Evolutionary conservation across 1,140 invertebrate species (phyloP).

Genomic region (Physella acuta): DNA sequence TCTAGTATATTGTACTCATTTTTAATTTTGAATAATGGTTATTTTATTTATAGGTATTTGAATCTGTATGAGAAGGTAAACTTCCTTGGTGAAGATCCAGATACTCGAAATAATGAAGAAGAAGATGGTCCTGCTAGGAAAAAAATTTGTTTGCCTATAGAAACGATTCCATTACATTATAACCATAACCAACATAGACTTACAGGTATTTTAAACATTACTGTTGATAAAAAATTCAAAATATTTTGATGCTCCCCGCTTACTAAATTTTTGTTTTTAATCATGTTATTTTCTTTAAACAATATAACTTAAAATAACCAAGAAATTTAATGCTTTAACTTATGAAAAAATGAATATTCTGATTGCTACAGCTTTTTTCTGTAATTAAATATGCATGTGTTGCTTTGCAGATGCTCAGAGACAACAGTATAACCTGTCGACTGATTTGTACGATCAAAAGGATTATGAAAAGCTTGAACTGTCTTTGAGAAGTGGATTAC

Average conservation of each 20-base stretch:
- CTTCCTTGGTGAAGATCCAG: slow-evolving; percentile 76
- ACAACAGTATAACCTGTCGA: slow-evolving; percentile 70
- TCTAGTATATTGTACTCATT: too few relatives aligned
- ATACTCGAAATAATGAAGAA: slow-evolving; percentile 62
- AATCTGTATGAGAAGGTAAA: slow-evolving; percentile 84
- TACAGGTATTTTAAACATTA: slow-evolving; percentile 70
- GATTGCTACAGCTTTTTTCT: too few relatives aligned
- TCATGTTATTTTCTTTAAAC: too few relatives aligned
- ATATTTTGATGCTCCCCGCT: too few relatives aligned
- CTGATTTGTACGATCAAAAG: slow-evolving; percentile 73
- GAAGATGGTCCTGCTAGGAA: slow-evolving; percentile 70
- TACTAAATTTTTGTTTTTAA: too few relatives aligned
- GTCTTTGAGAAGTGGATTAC: slow-evolving; percentile 88
- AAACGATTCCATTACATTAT: slow-evolving; percentile 73
- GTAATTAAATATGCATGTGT: too few relatives aligned
- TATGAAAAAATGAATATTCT: too few relatives aligned
- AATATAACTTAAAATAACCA: too few relatives aligned
- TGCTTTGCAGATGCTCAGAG: slow-evolving; percentile 66
- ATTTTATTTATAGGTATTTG: slow-evolving; percentile 70
- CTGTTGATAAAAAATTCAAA: too few relatives aligned
- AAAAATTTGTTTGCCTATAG: slow-evolving; percentile 43
- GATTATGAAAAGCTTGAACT: slow-evolving; percentile 86
- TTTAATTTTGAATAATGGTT: too few relatives aligned
- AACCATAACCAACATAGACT: slow-evolving; percentile 82
- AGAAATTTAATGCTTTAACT: too few relatives aligned